Percentiles rank a stretch among this genome's conserved stretches.
Conservation (phyloP, 2,113 vertebrate genomes). For the Bos indicus region DNA sequence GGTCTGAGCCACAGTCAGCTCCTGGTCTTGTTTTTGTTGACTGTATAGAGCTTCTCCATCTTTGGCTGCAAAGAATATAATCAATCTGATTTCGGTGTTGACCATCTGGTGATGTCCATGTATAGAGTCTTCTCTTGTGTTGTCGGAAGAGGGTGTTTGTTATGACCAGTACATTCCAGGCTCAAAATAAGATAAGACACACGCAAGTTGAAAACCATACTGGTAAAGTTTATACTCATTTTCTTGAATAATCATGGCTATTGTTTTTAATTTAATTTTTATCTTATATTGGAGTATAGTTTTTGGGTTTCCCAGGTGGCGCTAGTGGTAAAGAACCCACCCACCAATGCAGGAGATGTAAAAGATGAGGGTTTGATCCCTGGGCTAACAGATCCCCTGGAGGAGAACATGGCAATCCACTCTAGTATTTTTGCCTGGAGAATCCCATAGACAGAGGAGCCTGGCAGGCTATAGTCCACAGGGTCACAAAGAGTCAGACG, state of each 20-base stretch:
- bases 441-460: background rate
- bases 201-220: background rate
- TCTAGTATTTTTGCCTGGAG: background rate
- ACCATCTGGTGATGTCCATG: too few relatives aligned
- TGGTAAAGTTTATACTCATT: background rate
- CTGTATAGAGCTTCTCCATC: too few relatives aligned
- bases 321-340: background rate
- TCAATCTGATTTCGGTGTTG: too few relatives aligned
- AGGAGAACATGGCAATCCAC: background rate
- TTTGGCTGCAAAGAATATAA: too few relatives aligned
- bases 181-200: background rate
- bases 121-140: too few relatives aligned
- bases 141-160: too few relatives aligned
- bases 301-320: background rate
- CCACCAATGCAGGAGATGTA: background rate
- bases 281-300: background rate
- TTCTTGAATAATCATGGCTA: background rate
- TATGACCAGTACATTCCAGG: too few relatives aligned
- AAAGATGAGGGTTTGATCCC: background rate
- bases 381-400: background rate
- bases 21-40: too few relatives aligned
- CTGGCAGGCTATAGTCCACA: background rate
- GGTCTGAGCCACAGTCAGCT: too few relatives aligned
- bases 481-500: background rate
- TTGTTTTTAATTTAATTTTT: background rate